Conservation (phyloP, 2,113 vertebrate genomes). For the Misgurnus anguillicaudatus region DNA sequence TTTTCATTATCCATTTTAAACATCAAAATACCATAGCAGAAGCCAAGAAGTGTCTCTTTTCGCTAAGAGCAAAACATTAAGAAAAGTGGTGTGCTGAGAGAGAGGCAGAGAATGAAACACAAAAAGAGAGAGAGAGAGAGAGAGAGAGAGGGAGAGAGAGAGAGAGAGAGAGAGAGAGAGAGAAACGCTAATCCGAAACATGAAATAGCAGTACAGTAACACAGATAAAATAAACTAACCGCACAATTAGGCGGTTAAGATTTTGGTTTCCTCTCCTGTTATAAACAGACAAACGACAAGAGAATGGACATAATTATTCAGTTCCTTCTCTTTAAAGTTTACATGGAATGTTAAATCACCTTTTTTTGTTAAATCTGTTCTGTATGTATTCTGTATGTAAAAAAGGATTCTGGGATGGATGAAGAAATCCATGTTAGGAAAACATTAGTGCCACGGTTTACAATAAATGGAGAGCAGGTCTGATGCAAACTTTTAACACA, state of each 20-base stretch:
- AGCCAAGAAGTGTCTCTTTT: slow-evolving; percentile 54
- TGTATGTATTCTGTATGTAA: no score
- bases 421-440: no score
- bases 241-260: slow-evolving; percentile 68
- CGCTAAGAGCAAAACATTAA: slow-evolving; percentile 43
- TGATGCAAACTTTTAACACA: background rate
- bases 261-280: slow-evolving; percentile 69
- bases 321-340: slow-evolving; percentile 70
- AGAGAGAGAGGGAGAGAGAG: slow-evolving; percentile 5
- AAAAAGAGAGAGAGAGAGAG: slow-evolving; percentile 14
- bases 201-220: slow-evolving; percentile 59
- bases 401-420: no score
- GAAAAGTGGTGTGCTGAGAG: slow-evolving; percentile 41
- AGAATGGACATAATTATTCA: slow-evolving; percentile 66
- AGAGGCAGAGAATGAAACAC: background rate
- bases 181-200: slow-evolving; percentile 61
- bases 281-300: slow-evolving; percentile 68
- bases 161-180: background rate
- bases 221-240: slow-evolving; percentile 73
- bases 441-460: no score
- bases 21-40: slow-evolving; percentile 15
- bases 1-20: slow-evolving; percentile 35
- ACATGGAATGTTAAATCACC: slow-evolving; percentile 69
- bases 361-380: slow-evolving; percentile 49
- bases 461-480: background rate